Evolutionary conservation across 2,113 vertebrate genomes (phyloP).

Genomic region (Pardalotus punctatus): DNA sequence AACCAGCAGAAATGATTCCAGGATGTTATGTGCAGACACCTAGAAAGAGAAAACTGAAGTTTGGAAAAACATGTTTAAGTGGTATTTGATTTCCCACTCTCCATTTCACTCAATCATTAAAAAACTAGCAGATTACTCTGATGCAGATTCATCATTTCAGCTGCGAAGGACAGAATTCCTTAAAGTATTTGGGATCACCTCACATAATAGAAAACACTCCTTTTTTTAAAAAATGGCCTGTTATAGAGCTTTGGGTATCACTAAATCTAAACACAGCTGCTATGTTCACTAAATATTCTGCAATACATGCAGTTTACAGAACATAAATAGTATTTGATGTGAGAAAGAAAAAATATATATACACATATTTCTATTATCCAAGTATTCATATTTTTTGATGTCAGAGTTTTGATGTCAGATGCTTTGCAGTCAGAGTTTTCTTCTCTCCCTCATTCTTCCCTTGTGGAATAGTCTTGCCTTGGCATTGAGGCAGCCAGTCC

Average conservation of each 20-base stretch:
- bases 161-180: neutral
- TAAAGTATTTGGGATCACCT: neutral
- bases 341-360: neutral
- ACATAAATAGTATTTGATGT: neutral
- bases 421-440: neutral
- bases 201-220: neutral
- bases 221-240: neutral
- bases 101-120: neutral
- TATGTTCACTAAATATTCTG: neutral
- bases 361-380: neutral
- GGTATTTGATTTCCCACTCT: neutral
- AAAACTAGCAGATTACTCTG: neutral
- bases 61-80: neutral
- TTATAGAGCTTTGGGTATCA: neutral
- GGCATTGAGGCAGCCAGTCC: neutral
- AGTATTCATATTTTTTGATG: neutral
- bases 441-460: neutral
- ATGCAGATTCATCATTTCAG: neutral
- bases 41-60: constrained; percentile 27
- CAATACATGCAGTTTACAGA: neutral
- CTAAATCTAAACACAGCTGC: constrained; percentile 6
- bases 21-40: constrained; percentile 12
- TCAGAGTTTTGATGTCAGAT: too few relatives aligned
- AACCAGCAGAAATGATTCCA: constrained; percentile 3
- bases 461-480: neutral